phyloP scores from a whole-genome alignment of 2,888 invertebrate species.

The Congeria kusceri region DNA sequence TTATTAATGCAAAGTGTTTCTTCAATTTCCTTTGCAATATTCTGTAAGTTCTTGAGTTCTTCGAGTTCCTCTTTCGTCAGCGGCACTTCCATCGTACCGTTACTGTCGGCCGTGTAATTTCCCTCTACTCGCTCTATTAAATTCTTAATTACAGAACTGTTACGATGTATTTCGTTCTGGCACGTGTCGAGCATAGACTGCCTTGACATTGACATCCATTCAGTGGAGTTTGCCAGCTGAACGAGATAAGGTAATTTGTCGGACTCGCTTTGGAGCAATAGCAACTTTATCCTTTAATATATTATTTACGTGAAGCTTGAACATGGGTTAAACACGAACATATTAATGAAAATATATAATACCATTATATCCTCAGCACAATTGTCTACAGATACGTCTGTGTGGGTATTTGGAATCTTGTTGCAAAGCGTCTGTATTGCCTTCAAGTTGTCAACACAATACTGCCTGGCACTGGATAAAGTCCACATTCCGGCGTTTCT shows the following conservation, averaged over 20 bases:
- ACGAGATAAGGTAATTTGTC: background rate
- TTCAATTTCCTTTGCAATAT: too few species aligned
- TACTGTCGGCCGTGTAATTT: background rate
- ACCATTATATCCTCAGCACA: conserved; percentile 30
- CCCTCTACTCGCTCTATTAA: background rate
- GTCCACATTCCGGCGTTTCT: too few species aligned
- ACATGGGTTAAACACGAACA: too few species aligned
- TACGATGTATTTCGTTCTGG: conserved; percentile 1
- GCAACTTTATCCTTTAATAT: too few species aligned
- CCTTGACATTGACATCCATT: conserved; percentile 25
- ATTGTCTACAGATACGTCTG: conserved; percentile 27
- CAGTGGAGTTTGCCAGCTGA: conserved; percentile 14
- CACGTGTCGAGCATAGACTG: conserved; percentile 47
- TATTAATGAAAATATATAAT: background rate
- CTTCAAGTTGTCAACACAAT: too few species aligned
- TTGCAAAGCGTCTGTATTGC: background rate
- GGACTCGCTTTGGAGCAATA: too few species aligned
- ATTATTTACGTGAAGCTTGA: too few species aligned
- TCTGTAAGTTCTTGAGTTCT: too few species aligned
- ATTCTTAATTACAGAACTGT: conserved; percentile 9
- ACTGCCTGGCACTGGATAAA: too few species aligned
- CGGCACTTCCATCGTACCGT: background rate
- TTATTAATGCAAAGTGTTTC: too few species aligned
- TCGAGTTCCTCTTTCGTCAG: background rate
- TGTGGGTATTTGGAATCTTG: conserved; percentile 32